Evolutionary conservation across 2,888 invertebrate genomes (phyloP).

Genomic region (Nemotelus pantherinus): DNA sequence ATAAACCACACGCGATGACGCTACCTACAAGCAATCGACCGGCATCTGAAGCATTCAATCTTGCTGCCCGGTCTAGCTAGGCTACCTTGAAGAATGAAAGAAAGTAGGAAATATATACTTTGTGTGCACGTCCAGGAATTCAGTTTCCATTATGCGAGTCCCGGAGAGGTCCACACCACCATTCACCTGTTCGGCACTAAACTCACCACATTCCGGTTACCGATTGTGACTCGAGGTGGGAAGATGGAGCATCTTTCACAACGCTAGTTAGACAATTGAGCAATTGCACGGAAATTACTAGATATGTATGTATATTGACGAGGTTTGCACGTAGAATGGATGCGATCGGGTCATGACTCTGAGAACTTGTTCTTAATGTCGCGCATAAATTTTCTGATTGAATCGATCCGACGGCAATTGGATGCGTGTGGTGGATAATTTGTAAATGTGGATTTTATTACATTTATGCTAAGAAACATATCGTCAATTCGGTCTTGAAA

Average conservation of each 20-base stretch:
- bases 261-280: conserved; percentile 12
- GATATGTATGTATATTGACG: background rate
- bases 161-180: background rate
- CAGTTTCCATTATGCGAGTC: conserved; percentile 21
- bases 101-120: conserved; percentile 23
- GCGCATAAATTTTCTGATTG: background rate
- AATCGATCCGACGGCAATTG: background rate
- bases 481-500: no score
- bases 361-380: background rate
- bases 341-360: background rate
- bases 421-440: no score
- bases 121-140: conserved; percentile 9
- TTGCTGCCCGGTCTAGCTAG: background rate
- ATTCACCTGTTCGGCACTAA: conserved; percentile 19
- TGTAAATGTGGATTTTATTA: no score
- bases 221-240: conserved; percentile 17
- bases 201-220: conserved; percentile 7
- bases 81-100: conserved; percentile 2
- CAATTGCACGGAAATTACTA: conserved; percentile 18
- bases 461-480: no score
- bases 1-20: conserved; percentile 26
- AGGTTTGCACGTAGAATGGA: background rate
- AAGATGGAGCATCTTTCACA: background rate
- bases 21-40: background rate
- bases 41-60: conserved; percentile 18